phyloP scores from a whole-genome alignment of 2,797 vertebrate species.

The Hafferia zeledoni region DNA sequence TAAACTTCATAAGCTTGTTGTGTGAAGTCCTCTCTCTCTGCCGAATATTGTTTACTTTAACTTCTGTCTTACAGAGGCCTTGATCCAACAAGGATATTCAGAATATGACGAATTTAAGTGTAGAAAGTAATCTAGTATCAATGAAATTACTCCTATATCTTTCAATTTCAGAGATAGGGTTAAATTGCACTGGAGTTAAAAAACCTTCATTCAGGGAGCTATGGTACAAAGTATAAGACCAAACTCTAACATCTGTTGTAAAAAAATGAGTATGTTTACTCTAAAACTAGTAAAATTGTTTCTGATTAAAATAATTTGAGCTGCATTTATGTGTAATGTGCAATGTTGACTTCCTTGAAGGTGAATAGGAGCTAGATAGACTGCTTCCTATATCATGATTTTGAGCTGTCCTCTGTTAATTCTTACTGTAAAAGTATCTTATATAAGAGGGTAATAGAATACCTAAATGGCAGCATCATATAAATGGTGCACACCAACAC shows the following conservation, averaged over 20 bases:
- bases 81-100: background rate
- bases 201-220: background rate
- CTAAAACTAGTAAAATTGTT: background rate
- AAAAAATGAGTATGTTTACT: slow-evolving; percentile 1
- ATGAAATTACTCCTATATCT: background rate
- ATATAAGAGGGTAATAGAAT: background rate
- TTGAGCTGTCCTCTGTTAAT: background rate
- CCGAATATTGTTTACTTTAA: background rate
- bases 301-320: background rate
- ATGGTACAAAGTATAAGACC: background rate
- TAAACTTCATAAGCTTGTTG: too few relatives aligned
- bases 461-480: background rate
- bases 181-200: background rate
- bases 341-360: background rate
- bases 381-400: background rate
- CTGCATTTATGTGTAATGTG: background rate
- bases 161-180: background rate
- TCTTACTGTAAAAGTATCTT: background rate
- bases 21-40: too few relatives aligned
- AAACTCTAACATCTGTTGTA: background rate
- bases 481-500: slow-evolving; percentile 4
- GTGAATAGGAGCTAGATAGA: background rate
- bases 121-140: background rate
- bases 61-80: background rate
- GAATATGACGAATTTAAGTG: background rate